phyloP scores from a whole-genome alignment of 2,797 vertebrate species.

The Coregonus suidteri region DNA sequence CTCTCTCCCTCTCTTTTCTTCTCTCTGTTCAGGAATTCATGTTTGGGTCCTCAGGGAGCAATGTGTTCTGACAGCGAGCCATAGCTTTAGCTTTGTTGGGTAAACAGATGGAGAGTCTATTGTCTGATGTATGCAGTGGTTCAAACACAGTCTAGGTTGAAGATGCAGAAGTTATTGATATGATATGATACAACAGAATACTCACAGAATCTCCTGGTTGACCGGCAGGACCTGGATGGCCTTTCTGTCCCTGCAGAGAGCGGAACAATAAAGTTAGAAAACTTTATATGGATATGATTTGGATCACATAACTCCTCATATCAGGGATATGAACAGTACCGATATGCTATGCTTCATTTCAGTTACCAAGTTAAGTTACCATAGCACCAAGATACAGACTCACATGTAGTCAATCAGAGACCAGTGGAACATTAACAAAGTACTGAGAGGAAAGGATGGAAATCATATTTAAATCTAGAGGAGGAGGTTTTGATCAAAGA shows the following conservation, averaged over 20 bases:
- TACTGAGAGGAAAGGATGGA: conserved; percentile 12
- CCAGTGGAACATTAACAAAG: background rate
- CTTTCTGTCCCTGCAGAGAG: conserved; percentile 82
- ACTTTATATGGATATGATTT: conserved; percentile 7
- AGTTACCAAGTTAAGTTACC: background rate
- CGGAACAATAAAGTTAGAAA: conserved; percentile 34
- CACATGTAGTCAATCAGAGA: background rate
- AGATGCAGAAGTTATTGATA: background rate
- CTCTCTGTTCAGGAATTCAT: conserved; percentile 23
- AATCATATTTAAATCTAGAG: background rate
- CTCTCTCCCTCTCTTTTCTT: background rate
- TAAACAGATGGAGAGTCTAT: conserved; percentile 33
- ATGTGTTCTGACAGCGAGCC: conserved; percentile 11
- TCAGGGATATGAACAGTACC: background rate
- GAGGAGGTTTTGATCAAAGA: conserved; percentile 13
- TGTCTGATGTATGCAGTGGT: background rate
- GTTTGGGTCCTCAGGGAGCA: conserved; percentile 18
- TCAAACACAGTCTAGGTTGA: background rate
- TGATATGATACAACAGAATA: conserved; percentile 37
- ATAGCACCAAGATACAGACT: background rate
- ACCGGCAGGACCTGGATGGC: conserved; percentile 87
- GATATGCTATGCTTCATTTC: background rate
- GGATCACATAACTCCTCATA: background rate
- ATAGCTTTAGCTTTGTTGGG: conserved; percentile 25
- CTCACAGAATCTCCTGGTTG: conserved; percentile 93